Evolutionary conservation across 2,797 vertebrate genomes (phyloP), one percentile per base, ranked within the genome.

Genomic region (Perdix hodgsoniae): DNA sequence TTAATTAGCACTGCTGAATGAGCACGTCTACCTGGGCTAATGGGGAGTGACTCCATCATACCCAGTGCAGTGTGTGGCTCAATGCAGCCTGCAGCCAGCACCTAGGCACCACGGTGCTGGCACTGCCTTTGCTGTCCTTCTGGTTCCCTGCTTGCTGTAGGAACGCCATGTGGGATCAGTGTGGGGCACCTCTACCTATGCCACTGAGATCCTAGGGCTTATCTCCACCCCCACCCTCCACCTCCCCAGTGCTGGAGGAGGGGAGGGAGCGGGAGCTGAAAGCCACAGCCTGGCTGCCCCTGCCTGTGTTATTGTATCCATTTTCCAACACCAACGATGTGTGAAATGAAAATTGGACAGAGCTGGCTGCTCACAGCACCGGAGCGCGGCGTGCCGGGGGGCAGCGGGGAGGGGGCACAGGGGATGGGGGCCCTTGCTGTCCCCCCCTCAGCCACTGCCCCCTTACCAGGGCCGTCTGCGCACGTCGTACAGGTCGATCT

Each of bases 401-500:
- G 39, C 8, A 27, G n/a, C 70, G 60, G 54, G 52, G 71, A 23
- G 50, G 76, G 72, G 67, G 56, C 66, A 47, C 54, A 35, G 69
- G 70, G 66, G 8, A 59, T 9, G 12, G 61, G 37, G 61, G 27
- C 6, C 61, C 61, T 42, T 27, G 17, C 45, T 37, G 29, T 13
- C 33, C 66, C 35, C 64, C 50, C 33, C 56, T 29, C 8, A 1
- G 15, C 31, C 9, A 0, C 50, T 33, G 31, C 90, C 83, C 17
- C 88, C 99, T 99, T 96, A 99, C 99, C 99, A 99, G 37, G 99
- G 99, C 94, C 99, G 98, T 90, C 99, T 98, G 96, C 99, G 99
- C 79, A 99, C 99, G 1, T 99, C 99, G 1, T 99, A 99, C 93
- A 99, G 98, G 98, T 99, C 99, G 18, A 99, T 99, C 98, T 99